Percentiles rank a stretch among this genome's conserved stretches.
These are phyloP conservation scores for Serilophus lunatus DNA, from an alignment of 2,113 vertebrate species.

Conservation along the genomic window DNA sequence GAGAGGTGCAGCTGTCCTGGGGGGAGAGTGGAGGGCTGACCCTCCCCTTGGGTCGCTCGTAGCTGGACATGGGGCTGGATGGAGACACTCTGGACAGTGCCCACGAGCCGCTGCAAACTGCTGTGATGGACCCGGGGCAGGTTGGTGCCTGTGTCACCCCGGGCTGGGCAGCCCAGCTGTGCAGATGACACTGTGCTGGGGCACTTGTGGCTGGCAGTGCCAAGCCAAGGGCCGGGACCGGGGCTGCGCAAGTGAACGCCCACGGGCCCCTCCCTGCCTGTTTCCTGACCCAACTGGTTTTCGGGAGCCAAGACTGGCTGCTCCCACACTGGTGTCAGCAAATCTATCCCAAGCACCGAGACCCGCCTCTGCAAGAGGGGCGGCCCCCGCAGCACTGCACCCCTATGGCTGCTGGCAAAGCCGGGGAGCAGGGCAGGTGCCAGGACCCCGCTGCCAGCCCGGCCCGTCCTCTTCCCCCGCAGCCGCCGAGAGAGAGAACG, in stretches of 20 bases:
- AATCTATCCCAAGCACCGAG: not conserved
- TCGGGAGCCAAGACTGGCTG: not conserved
- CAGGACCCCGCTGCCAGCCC: not conserved
- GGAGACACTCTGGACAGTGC: not conserved
- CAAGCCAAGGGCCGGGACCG: not conserved
- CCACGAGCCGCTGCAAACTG: fast-evolving
- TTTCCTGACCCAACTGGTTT: constrained; percentile 52
- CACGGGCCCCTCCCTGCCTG: constrained; percentile 40
- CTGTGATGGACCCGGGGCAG: not conserved
- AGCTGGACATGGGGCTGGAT: not conserved
- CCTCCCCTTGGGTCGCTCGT: not conserved
- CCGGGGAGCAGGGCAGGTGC: not conserved
- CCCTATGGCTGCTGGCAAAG: not conserved
- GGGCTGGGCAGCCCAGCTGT: not conserved
- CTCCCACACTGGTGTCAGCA: not conserved
- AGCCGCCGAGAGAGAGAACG: not conserved
- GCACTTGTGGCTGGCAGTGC: fast-evolving
- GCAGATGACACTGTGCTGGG: not conserved
- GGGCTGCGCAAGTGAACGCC: not conserved
- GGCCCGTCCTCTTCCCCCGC: not conserved
- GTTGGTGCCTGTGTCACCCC: not conserved
- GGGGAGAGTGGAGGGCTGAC: not conserved
- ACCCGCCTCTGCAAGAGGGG: not conserved
- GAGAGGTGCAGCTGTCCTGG: not conserved
- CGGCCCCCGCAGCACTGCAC: not conserved